These are phyloP conservation scores for Candidula unifasciata DNA, from an alignment of 2,888 invertebrate genomes.

Conservation along the genomic window DNA sequence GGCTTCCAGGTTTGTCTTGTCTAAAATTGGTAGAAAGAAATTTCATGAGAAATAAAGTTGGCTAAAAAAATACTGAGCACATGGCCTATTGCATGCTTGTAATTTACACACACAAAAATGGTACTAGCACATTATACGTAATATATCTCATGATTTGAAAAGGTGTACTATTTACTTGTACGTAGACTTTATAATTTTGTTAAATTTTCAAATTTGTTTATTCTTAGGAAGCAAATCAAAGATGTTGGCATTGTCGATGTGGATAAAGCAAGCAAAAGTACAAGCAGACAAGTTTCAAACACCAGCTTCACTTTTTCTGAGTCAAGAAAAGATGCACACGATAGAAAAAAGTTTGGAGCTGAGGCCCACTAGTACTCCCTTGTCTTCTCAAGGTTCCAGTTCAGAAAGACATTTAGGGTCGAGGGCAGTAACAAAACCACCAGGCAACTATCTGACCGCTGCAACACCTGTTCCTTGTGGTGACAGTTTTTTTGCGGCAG, in stretches of 20 bases:
- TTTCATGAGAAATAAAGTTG: no score
- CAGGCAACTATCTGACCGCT: background rate
- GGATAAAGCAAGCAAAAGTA: conserved; percentile 13
- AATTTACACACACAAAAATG: no score
- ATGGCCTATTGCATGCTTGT: no score
- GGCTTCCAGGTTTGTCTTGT: no score
- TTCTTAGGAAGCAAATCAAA: conserved; percentile 60
- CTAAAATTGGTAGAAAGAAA: no score
- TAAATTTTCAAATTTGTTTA: background rate
- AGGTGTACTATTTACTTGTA: background rate
- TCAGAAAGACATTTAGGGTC: background rate
- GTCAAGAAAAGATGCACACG: background rate
- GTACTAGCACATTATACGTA: no score
- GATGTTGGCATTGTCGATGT: conserved; percentile 43
- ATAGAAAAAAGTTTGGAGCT: background rate
- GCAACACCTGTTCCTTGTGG: conserved; percentile 61
- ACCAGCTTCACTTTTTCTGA: background rate
- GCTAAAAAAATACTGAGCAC: no score
- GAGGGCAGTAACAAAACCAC: conserved; percentile 37
- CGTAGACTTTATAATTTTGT: background rate
- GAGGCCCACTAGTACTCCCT: conserved; percentile 6
- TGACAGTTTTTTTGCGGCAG: conserved; percentile 74
- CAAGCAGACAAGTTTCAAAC: background rate
- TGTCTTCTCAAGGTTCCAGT: background rate
- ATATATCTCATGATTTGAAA: no score